Conservation (phyloP, 2,888 invertebrate genomes). For the Chrysolina americana region DNA sequence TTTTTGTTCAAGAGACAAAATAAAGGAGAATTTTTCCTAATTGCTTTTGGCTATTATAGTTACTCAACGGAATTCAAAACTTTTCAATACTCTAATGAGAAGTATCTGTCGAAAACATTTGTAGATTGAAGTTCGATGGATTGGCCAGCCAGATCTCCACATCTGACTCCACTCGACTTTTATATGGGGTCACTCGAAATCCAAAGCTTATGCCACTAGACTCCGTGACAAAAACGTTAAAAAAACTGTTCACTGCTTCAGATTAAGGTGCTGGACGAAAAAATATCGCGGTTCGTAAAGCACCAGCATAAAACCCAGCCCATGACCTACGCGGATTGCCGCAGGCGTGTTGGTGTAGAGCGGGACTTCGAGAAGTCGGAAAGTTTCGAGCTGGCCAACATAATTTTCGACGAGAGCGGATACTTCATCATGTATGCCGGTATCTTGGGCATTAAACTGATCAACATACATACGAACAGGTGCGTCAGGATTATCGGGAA, state of each 20-base stretch:
- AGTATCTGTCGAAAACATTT: too few species aligned
- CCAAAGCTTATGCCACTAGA: too few species aligned
- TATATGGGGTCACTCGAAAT: too few species aligned
- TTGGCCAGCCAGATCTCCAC: too few species aligned
- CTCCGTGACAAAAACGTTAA: background rate
- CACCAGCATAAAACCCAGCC: conserved; percentile 92
- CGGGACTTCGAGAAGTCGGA: conserved; percentile 95
- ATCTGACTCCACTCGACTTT: too few species aligned
- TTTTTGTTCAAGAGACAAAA: too few species aligned
- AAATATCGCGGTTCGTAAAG: conserved; percentile 88
- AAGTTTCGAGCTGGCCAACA: conserved; percentile 80
- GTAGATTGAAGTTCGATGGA: too few species aligned
- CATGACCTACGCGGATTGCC: conserved; percentile 98
- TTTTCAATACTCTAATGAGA: too few species aligned
- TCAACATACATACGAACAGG: conserved; percentile 90
- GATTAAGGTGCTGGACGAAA: conserved; percentile 91
- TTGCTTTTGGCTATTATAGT: too few species aligned
- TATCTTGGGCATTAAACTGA: conserved; percentile 94
- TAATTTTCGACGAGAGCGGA: conserved; percentile 94
- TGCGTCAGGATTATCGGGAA: conserved; percentile 90
- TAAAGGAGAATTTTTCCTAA: too few species aligned
- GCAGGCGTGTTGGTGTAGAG: conserved; percentile 94
- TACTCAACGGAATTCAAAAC: too few species aligned
- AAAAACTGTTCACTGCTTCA: conserved; percentile 58
- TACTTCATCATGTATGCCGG: conserved; percentile 96